phyloP scores from a whole-genome alignment of 1,140 invertebrate species.

The Heliothis virescens region DNA sequence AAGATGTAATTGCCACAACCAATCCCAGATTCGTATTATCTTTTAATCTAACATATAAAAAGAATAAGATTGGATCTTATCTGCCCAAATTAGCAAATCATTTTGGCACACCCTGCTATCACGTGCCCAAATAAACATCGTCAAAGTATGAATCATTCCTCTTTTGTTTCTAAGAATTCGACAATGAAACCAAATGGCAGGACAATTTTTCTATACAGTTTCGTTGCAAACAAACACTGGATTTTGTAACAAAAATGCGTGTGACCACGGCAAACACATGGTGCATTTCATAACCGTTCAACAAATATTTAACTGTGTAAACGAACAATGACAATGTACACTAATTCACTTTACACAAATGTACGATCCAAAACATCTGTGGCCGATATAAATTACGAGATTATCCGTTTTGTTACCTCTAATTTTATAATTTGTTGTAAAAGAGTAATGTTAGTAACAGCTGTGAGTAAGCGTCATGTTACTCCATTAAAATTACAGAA shows the following conservation, averaged over 20 bases:
- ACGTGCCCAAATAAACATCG: background rate
- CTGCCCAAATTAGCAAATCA: background rate
- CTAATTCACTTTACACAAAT: slow-evolving; percentile 21
- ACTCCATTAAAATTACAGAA: slow-evolving; percentile 5
- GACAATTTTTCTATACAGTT: background rate
- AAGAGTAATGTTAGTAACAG: background rate
- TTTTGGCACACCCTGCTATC: background rate
- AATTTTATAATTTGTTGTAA: slow-evolving; percentile 22
- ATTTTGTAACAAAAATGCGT: slow-evolving; percentile 1
- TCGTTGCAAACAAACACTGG: background rate
- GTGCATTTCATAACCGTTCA: background rate
- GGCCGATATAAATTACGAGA: slow-evolving; percentile 13
- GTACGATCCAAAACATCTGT: slow-evolving; percentile 28
- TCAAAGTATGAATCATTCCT: background rate
- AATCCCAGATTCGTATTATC: too few relatives aligned
- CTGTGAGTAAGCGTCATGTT: background rate
- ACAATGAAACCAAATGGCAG: background rate
- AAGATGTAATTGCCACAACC: too few relatives aligned
- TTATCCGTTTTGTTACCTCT: slow-evolving; percentile 18
- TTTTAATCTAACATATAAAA: too few relatives aligned
- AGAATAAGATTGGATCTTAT: background rate
- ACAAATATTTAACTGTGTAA: slow-evolving; percentile 10
- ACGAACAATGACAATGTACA: slow-evolving; percentile 2
- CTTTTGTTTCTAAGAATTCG: background rate
- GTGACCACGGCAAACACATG: background rate